phyloP scores from a whole-genome alignment of 2,797 vertebrate genomes.

The Oreochromis grahami region DNA sequence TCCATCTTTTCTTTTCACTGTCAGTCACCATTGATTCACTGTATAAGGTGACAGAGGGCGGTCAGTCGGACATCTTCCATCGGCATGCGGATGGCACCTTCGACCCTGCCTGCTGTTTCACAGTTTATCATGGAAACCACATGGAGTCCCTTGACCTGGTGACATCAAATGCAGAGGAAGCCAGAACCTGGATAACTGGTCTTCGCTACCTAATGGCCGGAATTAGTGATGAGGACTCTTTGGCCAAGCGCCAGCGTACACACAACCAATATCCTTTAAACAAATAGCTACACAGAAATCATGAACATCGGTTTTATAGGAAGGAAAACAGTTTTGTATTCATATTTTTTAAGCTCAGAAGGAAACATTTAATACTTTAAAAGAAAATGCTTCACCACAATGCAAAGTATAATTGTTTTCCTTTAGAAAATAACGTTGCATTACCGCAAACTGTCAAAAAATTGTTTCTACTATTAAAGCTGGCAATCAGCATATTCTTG shows the following conservation, averaged over 20 bases:
- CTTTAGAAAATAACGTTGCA: not conserved
- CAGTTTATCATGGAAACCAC: slow-evolving; percentile 95
- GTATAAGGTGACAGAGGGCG: slow-evolving; percentile 95
- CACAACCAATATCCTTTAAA: slow-evolving; percentile 95
- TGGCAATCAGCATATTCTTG: not conserved
- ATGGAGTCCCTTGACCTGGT: slow-evolving; percentile 96
- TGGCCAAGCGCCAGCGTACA: slow-evolving; percentile 90
- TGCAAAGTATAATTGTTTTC: not conserved
- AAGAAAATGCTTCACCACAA: not conserved
- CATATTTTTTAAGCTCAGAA: not conserved
- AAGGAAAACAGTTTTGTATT: not conserved
- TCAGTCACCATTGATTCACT: slow-evolving; percentile 97
- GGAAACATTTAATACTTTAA: not conserved
- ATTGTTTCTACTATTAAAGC: not conserved
- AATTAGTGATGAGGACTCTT: slow-evolving; percentile 95
- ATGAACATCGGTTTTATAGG: not conserved
- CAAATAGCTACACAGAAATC: not conserved
- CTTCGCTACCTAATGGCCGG: slow-evolving; percentile 96
- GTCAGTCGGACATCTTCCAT: slow-evolving; percentile 93
- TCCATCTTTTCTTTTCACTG: not conserved
- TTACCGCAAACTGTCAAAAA: not conserved
- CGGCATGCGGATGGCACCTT: slow-evolving; percentile 90
- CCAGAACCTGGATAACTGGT: slow-evolving; percentile 95
- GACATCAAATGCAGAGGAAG: slow-evolving; percentile 92
- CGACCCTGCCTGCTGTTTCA: slow-evolving; percentile 92